phyloP scores from a whole-genome alignment of 2,888 invertebrate species.

The Chaitophorus viminalis region DNA sequence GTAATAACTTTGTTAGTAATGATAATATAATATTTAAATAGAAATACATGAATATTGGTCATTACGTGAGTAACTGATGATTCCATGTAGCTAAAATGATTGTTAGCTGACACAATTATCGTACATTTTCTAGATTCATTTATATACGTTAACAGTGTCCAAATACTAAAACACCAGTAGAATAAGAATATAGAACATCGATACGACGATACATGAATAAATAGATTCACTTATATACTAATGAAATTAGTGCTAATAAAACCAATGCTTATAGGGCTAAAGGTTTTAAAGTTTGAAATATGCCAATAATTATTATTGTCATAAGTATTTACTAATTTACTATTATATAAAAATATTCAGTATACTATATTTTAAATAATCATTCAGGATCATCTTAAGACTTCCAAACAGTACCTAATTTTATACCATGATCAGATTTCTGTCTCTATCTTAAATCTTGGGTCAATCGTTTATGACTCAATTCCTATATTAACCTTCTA shows the following conservation, averaged over 20 bases:
- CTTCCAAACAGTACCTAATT: too few relatives aligned
- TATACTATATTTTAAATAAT: not conserved
- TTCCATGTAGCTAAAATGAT: conserved; percentile 50
- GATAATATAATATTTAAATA: not conserved
- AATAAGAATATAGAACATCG: not conserved
- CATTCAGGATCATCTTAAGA: too few relatives aligned
- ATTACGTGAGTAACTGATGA: conserved; percentile 50
- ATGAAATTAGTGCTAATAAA: too few relatives aligned
- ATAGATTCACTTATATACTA: too few relatives aligned
- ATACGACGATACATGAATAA: too few relatives aligned
- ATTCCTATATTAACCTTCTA: too few relatives aligned
- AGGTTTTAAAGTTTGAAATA: too few relatives aligned
- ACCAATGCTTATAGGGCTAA: too few relatives aligned
- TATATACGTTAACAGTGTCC: conserved; percentile 27
- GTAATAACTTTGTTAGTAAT: too few relatives aligned
- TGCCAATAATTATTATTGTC: too few relatives aligned
- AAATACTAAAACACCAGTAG: conserved; percentile 23
- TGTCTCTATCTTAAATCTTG: not conserved
- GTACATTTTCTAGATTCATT: conserved; percentile 39
- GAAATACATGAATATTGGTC: not conserved
- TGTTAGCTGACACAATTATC: conserved; percentile 37
- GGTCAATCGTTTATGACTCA: not conserved
- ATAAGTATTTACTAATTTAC: not conserved
- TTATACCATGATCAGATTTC: too few relatives aligned
- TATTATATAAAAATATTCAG: not conserved